phyloP scores from a whole-genome alignment of 2,113 vertebrate genomes.

The Salvator merianae region DNA sequence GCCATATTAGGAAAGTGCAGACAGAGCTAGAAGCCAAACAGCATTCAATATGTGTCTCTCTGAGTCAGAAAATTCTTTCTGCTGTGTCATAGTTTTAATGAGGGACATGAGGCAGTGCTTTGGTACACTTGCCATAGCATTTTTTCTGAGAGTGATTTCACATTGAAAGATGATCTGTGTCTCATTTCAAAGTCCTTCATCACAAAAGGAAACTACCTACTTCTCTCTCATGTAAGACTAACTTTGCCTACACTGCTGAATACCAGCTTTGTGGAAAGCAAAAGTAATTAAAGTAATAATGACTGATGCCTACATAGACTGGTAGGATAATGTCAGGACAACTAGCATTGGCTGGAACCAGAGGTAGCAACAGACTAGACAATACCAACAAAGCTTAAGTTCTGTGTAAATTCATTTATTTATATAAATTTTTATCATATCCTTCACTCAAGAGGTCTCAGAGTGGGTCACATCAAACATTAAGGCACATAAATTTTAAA shows the following conservation, averaged over 20 bases:
- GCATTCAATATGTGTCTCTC: not conserved
- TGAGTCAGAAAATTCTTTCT: not conserved
- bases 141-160: not conserved
- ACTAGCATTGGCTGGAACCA: not conserved
- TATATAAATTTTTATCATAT: no score
- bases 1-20: not conserved
- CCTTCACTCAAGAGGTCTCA: no score
- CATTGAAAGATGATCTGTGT: not conserved
- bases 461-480: no score
- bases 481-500: no score
- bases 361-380: no score
- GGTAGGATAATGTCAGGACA: no score
- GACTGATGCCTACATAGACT: not conserved
- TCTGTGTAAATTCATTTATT: no score
- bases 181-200: not conserved
- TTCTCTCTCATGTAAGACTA: not conserved
- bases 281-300: not conserved
- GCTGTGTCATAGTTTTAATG: slow-evolving; percentile 12
- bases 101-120: not conserved
- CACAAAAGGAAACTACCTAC: not conserved
- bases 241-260: not conserved
- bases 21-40: not conserved
- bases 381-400: no score
- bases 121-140: not conserved
- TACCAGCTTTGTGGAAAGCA: not conserved